Percentiles rank a stretch among this genome's conserved stretches.
These are phyloP conservation scores for Petromus typicus DNA, from an alignment of 2,113 vertebrate species.

Conservation along the genomic window DNA sequence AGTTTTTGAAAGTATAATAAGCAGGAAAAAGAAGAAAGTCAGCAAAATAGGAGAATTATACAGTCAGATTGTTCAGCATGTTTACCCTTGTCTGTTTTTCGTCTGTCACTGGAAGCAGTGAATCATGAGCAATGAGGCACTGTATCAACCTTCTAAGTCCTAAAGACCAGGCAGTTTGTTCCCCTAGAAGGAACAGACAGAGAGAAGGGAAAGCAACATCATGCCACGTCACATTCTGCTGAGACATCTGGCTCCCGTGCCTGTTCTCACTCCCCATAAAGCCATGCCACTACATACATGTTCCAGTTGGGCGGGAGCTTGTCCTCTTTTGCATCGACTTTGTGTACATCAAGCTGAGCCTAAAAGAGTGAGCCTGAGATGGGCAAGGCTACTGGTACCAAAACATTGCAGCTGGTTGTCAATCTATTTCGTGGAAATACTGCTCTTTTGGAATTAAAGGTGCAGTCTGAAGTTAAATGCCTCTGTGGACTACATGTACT, in stretches of 20 bases:
- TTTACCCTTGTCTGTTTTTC: not conserved
- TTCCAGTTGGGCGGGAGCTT: not conserved
- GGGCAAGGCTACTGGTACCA: not conserved
- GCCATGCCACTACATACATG: not conserved
- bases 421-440: not conserved
- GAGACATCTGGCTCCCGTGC: not conserved
- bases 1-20: not conserved
- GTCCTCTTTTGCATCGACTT: not conserved
- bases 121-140: not conserved
- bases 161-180: not conserved
- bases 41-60: not conserved
- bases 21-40: not conserved
- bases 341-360: not conserved
- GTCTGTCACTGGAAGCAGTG: not conserved
- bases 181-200: not conserved
- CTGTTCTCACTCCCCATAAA: not conserved
- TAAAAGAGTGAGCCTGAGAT: not conserved
- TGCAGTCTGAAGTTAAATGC: slow-evolving; percentile 4
- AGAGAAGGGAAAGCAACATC: not conserved
- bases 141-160: not conserved
- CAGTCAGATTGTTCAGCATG: not conserved
- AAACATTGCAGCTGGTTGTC: not conserved
- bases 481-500: not conserved
- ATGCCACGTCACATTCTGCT: not conserved
- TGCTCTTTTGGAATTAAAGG: not conserved